Base-by-base conservation (phyloP, 2,888 invertebrate genomes). In the Ennomos erosarius region DNA sequence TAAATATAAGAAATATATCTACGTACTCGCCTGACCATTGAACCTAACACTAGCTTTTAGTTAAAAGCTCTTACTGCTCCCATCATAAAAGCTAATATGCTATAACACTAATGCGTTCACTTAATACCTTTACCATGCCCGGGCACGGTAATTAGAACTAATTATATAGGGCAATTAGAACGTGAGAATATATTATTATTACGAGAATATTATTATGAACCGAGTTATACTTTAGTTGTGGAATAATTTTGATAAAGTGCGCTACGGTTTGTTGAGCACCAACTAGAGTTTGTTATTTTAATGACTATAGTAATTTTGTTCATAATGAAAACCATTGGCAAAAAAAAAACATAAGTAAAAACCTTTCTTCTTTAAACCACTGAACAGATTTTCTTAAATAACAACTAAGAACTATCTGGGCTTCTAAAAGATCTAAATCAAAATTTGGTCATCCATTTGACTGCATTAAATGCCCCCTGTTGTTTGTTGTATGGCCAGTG, bases 71-170 rank as follows among this genome's bases (percentile, higher is more conserved):
- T 65, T 67, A 60, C 57, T 12, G 39, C 56, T 55, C 65, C 64
- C 51, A 60, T n/a, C 63, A 60, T 67, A 69, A 67, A 69, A 62
- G 56, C 51, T 63, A 69, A 64, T 65, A 64, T 69, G 58, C 68
- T 38, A 60, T 65, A 67, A 63, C 67, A 65, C 67, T 68, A 57
- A 62, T 55, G 64, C 57, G 59, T 59, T 64, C 56, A 56, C 59
- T 46, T 64, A 64, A 65, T 62, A 65, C 62, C 57, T 67, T 69
- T 69, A 69, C 67, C 64, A 65, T 63, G 58, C 56, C 54, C 65
- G 51, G 58, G 61, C 68, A 60, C 59, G 38, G 56, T 64, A 66
- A 68, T 69, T 69, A 64, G 67, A 67, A 59, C 65, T 69, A 67
- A 69, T 62, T 62, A 62, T 57, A 58, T 57, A 51, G 54, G 40